Base-by-base conservation (phyloP, 1,140 invertebrate genomes). In the Zaprionus taronus region DNA sequence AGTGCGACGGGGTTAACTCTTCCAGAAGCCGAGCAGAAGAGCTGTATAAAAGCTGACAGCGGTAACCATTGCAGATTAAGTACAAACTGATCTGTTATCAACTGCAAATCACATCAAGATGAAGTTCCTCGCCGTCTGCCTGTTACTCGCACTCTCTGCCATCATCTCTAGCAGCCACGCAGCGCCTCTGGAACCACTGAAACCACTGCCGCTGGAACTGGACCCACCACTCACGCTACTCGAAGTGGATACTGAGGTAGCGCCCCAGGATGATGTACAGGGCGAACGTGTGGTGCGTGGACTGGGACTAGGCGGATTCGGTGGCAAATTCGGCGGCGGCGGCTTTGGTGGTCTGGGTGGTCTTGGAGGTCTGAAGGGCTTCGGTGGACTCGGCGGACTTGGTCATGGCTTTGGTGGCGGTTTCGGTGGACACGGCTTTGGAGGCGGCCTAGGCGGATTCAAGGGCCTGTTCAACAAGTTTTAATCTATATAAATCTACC, bases 381-480 rank as follows among this genome's bases (percentile, higher is more conserved):
- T 86, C 17, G 83, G 83, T n/a, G 83, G 82, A n/a, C 80, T 56
- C 26, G 80, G 79, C 26, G 80, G 79, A n/a, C 57, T 68, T 20
- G 66, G 66, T 4, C 72, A 72, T 38, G 66, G 72, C 12, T 69
- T 78, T 55, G 75, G 75, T 47, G 75, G 75, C 17, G 78, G 83
- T 9, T 85, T 84, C 15, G 82, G 81, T 15, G 83, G 81, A 7
- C 77, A 77, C 15, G 77, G 81, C 38, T 80, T 83, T 26, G 80
- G 81, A 36, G 83, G 83, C 34, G 82, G 82, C 1, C 64, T 85
- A 1, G 82, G 84, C 6, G 62, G 81, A 31, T 84, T 87, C 63
- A 89, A 90, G 26, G 77, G 85, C 15, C 56, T 89, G 1, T 90
- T 89, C 67, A 75, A 72, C 70, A 89, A 89, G 64, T 86, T 80